A percentile compares a stretch with the other conserved stretches of the same genome.
Evolutionary conservation across 2,888 invertebrate species (phyloP).

Genomic region (Mesorhabditis belari): DNA sequence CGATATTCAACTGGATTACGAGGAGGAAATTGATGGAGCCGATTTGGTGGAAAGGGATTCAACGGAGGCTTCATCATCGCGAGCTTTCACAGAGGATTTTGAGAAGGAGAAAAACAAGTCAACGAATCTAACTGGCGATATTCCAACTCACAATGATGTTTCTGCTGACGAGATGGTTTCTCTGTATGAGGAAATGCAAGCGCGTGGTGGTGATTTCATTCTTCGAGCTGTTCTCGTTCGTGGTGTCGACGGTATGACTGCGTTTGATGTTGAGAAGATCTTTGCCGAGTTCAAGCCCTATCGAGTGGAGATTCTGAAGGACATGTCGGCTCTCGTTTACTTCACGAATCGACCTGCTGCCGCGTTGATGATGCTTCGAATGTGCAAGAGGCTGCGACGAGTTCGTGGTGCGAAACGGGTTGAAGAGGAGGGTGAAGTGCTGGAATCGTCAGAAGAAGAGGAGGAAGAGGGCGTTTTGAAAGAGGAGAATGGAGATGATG

Average conservation of each 20-base stretch:
- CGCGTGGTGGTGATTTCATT: conserved; percentile 4
- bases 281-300: not conserved
- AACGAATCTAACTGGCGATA: too few relatives aligned
- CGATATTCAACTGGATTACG: too few relatives aligned
- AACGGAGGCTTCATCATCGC: too few relatives aligned
- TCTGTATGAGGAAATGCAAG: conserved; percentile 25
- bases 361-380: conserved; percentile 28
- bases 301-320: too few relatives aligned
- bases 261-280: conserved; percentile 15
- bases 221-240: conserved; percentile 20
- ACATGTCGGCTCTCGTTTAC: too few relatives aligned
- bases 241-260: conserved; percentile 20
- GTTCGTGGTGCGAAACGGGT: conserved; percentile 20
- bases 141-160: too few relatives aligned
- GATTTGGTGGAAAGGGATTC: too few relatives aligned
- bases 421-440: conserved; percentile 32
- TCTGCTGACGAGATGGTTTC: conserved; percentile 11
- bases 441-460: conserved; percentile 15
- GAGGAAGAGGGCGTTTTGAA: conserved; percentile 30
- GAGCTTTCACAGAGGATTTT: too few relatives aligned
- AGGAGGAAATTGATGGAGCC: too few relatives aligned
- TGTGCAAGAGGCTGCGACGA: conserved; percentile 29
- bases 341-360: not conserved
- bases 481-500: conserved; percentile 27
- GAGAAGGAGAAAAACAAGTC: too few relatives aligned